A percentile compares a stretch with the other conserved stretches of the same genome.
phyloP scores from a whole-genome alignment of 92 coral and sea anemone genomes.

The Zoanthus gigantus region DNA sequence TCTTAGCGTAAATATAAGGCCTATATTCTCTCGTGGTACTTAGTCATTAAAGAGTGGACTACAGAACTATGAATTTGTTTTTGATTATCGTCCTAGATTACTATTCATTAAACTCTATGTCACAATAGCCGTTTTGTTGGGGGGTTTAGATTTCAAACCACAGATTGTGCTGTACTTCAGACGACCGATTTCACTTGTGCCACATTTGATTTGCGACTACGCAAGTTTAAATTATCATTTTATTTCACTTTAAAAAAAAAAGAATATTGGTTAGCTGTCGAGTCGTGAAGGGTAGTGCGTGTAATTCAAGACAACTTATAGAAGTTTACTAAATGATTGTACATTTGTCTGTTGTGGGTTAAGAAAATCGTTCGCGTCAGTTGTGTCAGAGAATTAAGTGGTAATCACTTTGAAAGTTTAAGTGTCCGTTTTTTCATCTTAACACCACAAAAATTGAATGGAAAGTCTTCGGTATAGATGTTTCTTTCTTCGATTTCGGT shows the following conservation, averaged over 20 bases:
- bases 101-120: neutral
- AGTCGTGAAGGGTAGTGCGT: neutral
- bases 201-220: neutral
- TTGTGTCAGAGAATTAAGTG: neutral
- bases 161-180: neutral
- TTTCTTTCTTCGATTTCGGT: neutral
- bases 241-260: neutral
- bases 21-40: conserved; percentile 40
- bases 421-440: neutral
- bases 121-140: neutral
- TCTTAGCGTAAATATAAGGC: conserved; percentile 54
- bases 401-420: neutral
- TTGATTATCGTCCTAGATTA: conserved; percentile 21
- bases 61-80: conserved; percentile 34
- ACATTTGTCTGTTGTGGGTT: neutral
- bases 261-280: neutral
- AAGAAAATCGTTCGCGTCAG: neutral
- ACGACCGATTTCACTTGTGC: neutral
- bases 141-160: neutral
- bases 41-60: neutral
- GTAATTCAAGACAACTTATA: conserved; percentile 26
- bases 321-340: conserved; percentile 20
- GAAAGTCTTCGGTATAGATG: neutral
- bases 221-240: neutral
- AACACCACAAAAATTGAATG: neutral